phyloP scores from a whole-genome alignment of 2,797 vertebrate genomes.

The Petrocephalus schoutedeni region DNA sequence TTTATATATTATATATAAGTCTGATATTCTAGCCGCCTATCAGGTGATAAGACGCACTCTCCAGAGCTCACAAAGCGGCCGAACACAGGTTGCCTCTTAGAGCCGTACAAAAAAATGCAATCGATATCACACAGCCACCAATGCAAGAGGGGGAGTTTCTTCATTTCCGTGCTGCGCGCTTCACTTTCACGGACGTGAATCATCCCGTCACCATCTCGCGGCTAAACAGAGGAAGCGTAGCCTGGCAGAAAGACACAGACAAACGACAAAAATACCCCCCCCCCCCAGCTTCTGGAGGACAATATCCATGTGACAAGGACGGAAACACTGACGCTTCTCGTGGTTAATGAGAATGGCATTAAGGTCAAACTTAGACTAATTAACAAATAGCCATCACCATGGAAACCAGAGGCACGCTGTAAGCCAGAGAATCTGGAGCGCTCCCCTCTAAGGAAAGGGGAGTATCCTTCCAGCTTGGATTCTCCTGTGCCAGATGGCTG shows the following conservation, averaged over 20 bases:
- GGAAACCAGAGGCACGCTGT: background rate
- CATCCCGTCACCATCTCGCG: background rate
- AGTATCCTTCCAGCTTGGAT: background rate
- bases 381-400: constrained; percentile 1
- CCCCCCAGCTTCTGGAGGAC: background rate
- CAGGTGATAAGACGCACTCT: background rate
- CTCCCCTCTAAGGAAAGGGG: background rate
- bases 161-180: background rate
- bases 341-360: background rate
- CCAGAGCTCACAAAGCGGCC: background rate
- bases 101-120: background rate
- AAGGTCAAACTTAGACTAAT: background rate
- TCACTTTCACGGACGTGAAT: background rate
- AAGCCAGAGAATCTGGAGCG: background rate
- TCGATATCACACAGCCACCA: background rate
- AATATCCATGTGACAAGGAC: background rate
- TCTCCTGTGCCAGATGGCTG: background rate
- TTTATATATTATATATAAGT: background rate
- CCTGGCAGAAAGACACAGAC: background rate
- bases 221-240: background rate
- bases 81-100: background rate
- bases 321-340: background rate
- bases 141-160: background rate
- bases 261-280: background rate
- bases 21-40: background rate